Evolutionary conservation across 2,113 vertebrate species (phyloP), one percentile per base, ranked within the genome.

Genomic region (Petromus typicus): DNA sequence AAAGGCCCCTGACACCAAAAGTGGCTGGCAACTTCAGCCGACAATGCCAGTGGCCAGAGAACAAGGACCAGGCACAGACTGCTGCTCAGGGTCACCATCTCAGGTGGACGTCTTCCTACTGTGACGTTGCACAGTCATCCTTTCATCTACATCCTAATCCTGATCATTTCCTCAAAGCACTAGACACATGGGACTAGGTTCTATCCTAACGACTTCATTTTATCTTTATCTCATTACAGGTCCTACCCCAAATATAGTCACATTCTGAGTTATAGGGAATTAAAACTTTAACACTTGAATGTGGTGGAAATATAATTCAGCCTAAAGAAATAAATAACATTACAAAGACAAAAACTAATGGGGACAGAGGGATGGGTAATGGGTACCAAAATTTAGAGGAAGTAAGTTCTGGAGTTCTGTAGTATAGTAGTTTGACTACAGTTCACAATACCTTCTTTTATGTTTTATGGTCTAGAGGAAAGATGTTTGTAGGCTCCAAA

Each of bases 321-420:
- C 37, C 17, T 66, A 43, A 81, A 66, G 75, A 78, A 61, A 66
- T 69, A 91, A 86, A 78, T 48, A 82, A 63, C 22, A 43, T 78
- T 86, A 34, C 20, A 91, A 93, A 91, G 56, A 73, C 32, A 93
- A 79, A 96, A 66, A 66, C 17, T 69, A 93, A 34, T 11, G 67
- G 11, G 8, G 37, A 13, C 34, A 20, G 43, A n/a, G 67, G 14
- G 27, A 85, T 64, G 18, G 18, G 63, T 54, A 43, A 40, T 14
- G 57, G 27, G 23, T 32, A 40, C 6, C 25, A 32, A 54, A 64
- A 25, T 37, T 34, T 20, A 56, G 27, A 20, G 54, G 61, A n/a
- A 40, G 18, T 40, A 40, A 73, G 12, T 83, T 37, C 54, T 61
- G 56, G 66, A n/a, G 43, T 54, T 82, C 14, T 5, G 4, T 9